These are phyloP conservation scores for Myrmecobius fasciatus DNA, from an alignment of 2,113 vertebrate species.

Conservation along the genomic window DNA sequence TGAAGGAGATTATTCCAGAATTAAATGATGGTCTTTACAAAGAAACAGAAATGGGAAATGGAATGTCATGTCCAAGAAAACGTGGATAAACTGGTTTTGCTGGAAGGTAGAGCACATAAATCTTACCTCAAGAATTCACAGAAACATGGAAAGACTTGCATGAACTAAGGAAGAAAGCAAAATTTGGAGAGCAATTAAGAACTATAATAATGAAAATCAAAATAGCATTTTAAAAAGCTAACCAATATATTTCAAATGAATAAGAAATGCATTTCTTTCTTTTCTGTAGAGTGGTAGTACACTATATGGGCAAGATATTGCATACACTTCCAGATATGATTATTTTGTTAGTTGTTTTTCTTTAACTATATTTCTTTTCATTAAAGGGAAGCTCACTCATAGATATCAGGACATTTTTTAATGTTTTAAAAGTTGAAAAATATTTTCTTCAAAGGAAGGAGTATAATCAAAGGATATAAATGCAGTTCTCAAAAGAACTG, in stretches of 20 bases:
- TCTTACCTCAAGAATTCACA: neutral
- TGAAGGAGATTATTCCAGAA: neutral
- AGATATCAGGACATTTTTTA: neutral
- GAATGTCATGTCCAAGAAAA: neutral
- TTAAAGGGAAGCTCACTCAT: neutral
- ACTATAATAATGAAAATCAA: neutral
- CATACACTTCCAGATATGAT: neutral
- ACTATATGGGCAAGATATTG: neutral
- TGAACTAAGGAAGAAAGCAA: neutral
- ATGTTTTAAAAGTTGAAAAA: neutral
- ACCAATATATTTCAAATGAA: neutral
- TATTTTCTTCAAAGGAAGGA: neutral
- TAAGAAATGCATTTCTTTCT: neutral
- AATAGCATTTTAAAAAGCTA: neutral
- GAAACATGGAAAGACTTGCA: neutral
- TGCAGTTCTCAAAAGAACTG: neutral
- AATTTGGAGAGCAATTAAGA: neutral
- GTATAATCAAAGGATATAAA: neutral
- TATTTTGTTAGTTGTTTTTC: neutral
- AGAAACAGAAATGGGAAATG: neutral
- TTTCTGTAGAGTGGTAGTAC: neutral
- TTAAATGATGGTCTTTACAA: neutral
- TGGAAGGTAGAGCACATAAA: neutral
- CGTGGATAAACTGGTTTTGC: neutral
- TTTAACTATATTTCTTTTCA: neutral